These are phyloP conservation scores for Enteromius unitaeniatus DNA, from an alignment of 2,797 vertebrate species.

Conservation along the genomic window DNA sequence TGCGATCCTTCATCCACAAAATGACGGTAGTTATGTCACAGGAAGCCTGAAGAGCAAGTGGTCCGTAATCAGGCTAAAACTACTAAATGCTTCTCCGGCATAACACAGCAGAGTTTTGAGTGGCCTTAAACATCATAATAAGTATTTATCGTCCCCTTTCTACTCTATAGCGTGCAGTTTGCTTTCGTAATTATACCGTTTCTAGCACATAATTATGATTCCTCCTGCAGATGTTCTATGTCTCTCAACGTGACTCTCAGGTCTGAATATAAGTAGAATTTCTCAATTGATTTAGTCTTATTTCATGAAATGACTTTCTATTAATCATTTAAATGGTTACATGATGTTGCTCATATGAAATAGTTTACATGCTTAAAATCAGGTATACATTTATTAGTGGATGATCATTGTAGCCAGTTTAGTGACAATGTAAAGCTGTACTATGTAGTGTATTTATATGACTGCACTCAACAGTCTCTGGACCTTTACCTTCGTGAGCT, in stretches of 20 bases:
- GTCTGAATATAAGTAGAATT: neutral
- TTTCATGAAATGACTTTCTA: neutral
- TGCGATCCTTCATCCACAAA: neutral
- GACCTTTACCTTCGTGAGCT: neutral
- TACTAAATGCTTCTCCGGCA: conserved; percentile 2
- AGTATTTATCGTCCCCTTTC: conserved; percentile 15
- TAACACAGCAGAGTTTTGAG: conserved; percentile 4
- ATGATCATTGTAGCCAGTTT: neutral
- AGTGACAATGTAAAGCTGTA: neutral
- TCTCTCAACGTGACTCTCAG: neutral
- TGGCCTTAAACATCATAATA: conserved; percentile 33
- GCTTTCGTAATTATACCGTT: neutral
- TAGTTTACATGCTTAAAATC: neutral
- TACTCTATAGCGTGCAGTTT: neutral
- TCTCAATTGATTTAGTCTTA: neutral
- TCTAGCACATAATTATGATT: conserved; percentile 29
- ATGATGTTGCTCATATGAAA: neutral
- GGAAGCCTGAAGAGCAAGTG: neutral
- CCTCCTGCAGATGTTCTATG: neutral
- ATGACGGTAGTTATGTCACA: neutral
- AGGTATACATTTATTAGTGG: neutral
- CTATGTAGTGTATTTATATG: neutral
- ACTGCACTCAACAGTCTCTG: neutral
- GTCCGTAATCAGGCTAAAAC: conserved; percentile 6
- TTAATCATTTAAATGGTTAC: neutral